Percentiles rank a stretch among this genome's conserved stretches.
Evolutionary conservation across 2,797 vertebrate species (phyloP).

Genomic region (Cynodonichthys magdalenae): DNA sequence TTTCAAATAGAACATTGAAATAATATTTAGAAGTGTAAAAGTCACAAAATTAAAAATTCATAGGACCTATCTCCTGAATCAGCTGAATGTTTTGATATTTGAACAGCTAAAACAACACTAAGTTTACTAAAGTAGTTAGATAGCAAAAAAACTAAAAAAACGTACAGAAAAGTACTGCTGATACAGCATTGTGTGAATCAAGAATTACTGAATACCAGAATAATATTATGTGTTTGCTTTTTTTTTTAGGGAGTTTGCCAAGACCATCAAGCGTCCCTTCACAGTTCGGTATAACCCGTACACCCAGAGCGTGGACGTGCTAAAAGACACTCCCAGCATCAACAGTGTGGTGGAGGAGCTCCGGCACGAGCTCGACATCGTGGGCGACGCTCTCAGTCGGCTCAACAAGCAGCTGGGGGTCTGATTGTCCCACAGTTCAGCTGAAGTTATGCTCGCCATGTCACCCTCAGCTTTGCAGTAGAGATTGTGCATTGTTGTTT

Average conservation of each 20-base stretch:
- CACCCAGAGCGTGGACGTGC: slow-evolving; percentile 91
- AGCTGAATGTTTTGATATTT: too few relatives aligned
- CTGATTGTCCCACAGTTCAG: slow-evolving; percentile 59
- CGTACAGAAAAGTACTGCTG: too few relatives aligned
- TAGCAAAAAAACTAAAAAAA: too few relatives aligned
- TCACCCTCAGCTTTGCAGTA: slow-evolving; percentile 41
- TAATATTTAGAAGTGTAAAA: too few relatives aligned
- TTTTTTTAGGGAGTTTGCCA: slow-evolving; percentile 92
- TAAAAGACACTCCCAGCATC: slow-evolving; percentile 92
- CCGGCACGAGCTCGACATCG: slow-evolving; percentile 91
- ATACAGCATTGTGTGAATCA: too few relatives aligned
- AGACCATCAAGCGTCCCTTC: slow-evolving; percentile 96
- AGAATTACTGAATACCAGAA: background rate
- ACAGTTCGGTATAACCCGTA: slow-evolving; percentile 95
- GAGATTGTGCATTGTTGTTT: slow-evolving; percentile 42
- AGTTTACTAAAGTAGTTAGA: too few relatives aligned
- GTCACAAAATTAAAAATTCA: too few relatives aligned
- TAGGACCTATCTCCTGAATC: too few relatives aligned
- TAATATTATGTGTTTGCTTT: background rate
- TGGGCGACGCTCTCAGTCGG: slow-evolving; percentile 90
- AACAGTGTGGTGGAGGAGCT: slow-evolving; percentile 91
- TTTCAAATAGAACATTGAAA: too few relatives aligned
- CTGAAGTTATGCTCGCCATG: background rate
- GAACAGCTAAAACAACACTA: too few relatives aligned
- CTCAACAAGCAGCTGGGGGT: slow-evolving; percentile 88